Conservation (phyloP, 2,113 vertebrate species). For the Nerophis ophidion region DNA sequence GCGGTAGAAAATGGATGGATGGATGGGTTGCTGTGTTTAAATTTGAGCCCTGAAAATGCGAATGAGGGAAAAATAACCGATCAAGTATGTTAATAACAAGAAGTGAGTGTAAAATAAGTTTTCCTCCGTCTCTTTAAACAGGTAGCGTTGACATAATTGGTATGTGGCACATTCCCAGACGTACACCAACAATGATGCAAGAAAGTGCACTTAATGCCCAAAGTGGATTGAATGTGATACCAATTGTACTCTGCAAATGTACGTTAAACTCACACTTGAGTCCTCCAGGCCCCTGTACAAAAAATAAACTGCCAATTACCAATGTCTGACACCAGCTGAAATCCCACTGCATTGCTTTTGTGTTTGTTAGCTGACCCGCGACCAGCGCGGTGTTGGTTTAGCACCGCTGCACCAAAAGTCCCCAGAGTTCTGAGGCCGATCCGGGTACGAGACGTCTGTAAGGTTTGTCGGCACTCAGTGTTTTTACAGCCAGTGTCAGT, state of each 20-base stretch:
- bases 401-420: conserved; percentile 39
- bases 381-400: conserved; percentile 51
- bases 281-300: conserved; percentile 21
- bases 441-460: conserved; percentile 33
- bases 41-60: background rate
- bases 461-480: conserved; percentile 35
- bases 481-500: conserved; percentile 22
- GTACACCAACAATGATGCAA: background rate
- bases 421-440: conserved; percentile 33
- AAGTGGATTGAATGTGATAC: background rate
- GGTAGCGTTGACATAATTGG: background rate
- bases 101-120: background rate
- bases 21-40: too few relatives aligned
- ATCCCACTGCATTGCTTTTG: conserved; percentile 33
- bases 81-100: background rate
- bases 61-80: background rate
- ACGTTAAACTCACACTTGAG: conserved; percentile 44
- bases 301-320: conserved; percentile 50
- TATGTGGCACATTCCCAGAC: background rate
- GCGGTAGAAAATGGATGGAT: too few relatives aligned
- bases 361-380: conserved; percentile 50
- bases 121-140: background rate
- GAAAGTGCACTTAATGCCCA: background rate
- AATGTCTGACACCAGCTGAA: conserved; percentile 14
- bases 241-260: conserved; percentile 1